Conservation (phyloP, 2,888 invertebrate genomes). For the Orchestes rusci region DNA sequence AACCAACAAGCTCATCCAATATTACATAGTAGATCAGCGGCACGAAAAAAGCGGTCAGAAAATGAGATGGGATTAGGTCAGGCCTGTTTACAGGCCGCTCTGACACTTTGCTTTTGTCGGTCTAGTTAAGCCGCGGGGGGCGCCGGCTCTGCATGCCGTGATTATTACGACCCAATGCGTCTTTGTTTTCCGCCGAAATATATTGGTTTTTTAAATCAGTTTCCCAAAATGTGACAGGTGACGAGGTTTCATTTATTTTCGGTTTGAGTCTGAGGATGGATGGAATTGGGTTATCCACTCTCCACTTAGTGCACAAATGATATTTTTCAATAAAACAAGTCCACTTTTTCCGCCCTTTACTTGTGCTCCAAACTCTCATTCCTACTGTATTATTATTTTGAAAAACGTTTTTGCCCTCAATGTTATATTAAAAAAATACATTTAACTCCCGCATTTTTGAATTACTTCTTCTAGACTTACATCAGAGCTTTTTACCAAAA, state of each 20-base stretch:
- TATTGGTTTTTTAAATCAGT: conserved; percentile 32
- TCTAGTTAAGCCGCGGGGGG: conserved; percentile 35
- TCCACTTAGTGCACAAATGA: no score
- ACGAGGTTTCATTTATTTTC: conserved; percentile 17
- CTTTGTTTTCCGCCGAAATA: conserved; percentile 35
- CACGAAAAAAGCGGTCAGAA: conserved; percentile 1
- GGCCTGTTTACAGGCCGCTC: conserved; percentile 31
- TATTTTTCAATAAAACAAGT: no score
- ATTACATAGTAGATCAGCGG: background rate
- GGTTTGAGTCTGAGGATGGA: no score
- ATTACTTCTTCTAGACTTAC: no score
- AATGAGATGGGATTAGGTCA: conserved; percentile 16
- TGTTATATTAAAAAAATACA: no score
- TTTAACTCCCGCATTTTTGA: no score
- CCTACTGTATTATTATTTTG: no score
- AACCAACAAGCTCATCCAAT: background rate
- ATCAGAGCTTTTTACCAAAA: no score
- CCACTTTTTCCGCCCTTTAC: no score
- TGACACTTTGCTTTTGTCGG: conserved; percentile 37
- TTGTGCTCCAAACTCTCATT: no score
- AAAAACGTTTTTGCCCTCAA: no score
- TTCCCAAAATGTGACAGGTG: conserved; percentile 20
- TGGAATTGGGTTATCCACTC: no score
- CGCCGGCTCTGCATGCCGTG: conserved; percentile 27
- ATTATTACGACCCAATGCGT: conserved; percentile 20